Evolutionary conservation across 2,113 vertebrate species (phyloP).

Genomic region (Salvelinus fontinalis): DNA sequence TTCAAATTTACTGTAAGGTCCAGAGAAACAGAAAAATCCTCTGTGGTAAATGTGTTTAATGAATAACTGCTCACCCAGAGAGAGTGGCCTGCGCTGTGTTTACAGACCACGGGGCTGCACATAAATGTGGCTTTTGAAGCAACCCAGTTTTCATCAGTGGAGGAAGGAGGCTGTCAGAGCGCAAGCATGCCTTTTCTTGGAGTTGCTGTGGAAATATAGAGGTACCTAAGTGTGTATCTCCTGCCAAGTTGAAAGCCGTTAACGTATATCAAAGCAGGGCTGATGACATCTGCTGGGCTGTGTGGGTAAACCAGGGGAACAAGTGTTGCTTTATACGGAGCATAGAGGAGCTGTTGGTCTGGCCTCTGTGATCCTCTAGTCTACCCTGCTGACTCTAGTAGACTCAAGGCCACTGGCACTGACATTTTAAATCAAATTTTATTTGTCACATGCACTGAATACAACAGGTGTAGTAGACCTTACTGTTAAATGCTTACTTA

Average conservation of each 20-base stretch:
- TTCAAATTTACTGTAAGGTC: neutral
- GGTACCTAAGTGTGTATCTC: conserved; percentile 24
- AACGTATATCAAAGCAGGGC: conserved; percentile 41
- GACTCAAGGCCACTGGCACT: neutral
- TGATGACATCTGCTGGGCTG: conserved; percentile 41
- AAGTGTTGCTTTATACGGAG: conserved; percentile 10
- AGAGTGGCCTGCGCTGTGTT: conserved; percentile 13
- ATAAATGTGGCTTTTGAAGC: conserved; percentile 30
- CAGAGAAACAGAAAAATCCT: conserved; percentile 1
- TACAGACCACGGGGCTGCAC: conserved; percentile 5
- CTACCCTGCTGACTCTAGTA: conserved; percentile 1
- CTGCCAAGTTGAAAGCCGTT: conserved; percentile 39
- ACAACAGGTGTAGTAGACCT: no score
- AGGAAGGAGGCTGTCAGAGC: conserved; percentile 4
- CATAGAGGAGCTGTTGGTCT: neutral
- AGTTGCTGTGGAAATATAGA: conserved; percentile 15
- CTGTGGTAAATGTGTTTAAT: conserved; percentile 20
- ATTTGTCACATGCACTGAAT: no score
- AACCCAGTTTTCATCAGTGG: conserved; percentile 13
- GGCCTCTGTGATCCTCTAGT: neutral
- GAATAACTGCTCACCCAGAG: neutral
- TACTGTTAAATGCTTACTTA: no score
- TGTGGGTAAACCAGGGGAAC: conserved; percentile 15
- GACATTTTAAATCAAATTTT: no score
- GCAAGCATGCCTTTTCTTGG: conserved; percentile 20